Percentiles rank a stretch among this genome's conserved stretches.
phyloP scores from a whole-genome alignment of 1,140 invertebrate genomes.

The Drosophila fuyamai region DNA sequence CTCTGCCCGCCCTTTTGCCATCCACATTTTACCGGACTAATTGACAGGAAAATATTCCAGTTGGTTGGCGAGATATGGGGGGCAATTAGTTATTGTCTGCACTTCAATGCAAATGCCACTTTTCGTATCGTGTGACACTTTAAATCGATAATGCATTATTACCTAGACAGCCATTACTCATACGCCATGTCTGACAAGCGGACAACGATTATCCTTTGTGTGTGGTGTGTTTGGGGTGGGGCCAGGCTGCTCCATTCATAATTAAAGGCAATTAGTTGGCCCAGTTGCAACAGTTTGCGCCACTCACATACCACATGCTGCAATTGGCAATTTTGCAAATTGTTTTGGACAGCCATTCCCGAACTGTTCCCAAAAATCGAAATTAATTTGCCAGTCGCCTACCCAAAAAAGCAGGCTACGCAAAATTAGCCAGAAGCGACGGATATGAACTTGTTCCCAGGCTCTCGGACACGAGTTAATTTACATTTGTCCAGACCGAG shows the following conservation, averaged over 20 bases:
- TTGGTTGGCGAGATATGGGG: neutral
- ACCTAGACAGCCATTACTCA: constrained; percentile 55
- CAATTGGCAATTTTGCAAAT: constrained; percentile 50
- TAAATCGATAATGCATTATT: constrained; percentile 72
- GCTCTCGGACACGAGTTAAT: constrained; percentile 52
- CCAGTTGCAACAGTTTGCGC: constrained; percentile 59
- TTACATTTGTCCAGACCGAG: constrained; percentile 57
- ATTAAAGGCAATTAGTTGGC: constrained; percentile 69
- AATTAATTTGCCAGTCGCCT: constrained; percentile 61
- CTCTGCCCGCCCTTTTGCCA: neutral
- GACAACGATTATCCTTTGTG: constrained; percentile 18
- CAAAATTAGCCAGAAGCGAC: constrained; percentile 20
- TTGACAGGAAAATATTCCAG: constrained; percentile 61
- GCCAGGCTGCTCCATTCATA: constrained; percentile 28
- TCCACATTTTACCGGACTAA: constrained; percentile 47
- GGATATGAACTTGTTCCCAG: constrained; percentile 18
- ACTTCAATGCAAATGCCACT: constrained; percentile 57
- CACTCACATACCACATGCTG: constrained; percentile 31
- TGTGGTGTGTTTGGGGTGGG: neutral
- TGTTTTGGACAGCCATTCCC: constrained; percentile 16
- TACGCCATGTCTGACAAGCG: constrained; percentile 50
- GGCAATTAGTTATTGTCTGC: constrained; percentile 68
- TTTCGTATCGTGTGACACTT: constrained; percentile 49
- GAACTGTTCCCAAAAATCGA: constrained; percentile 41
- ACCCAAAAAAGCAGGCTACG: constrained; percentile 26